These are phyloP conservation scores for Hypselothyrea guttata DNA, from an alignment of 2,888 invertebrate genomes.

Conservation along the genomic window DNA sequence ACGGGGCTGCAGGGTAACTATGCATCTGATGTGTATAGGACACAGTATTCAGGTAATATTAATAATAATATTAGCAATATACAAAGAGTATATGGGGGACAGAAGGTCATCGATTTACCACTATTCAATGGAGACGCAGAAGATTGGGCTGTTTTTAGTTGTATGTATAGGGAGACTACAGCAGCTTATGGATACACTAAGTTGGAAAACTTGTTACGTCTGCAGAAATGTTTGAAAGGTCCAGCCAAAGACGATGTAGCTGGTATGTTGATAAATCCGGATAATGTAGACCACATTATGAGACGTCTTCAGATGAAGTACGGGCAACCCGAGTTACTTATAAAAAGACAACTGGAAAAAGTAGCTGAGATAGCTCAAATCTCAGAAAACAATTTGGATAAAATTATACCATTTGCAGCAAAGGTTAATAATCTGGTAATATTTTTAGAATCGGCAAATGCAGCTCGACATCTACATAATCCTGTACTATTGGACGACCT, in stretches of 20 bases:
- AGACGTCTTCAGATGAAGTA: background rate
- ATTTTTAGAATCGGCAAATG: conserved; percentile 1
- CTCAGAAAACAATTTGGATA: conserved; percentile 4
- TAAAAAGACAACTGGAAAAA: background rate
- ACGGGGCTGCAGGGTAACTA: too few relatives aligned
- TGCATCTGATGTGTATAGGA: too few relatives aligned
- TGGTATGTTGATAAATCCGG: conserved; percentile 6
- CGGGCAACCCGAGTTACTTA: conserved; percentile 2
- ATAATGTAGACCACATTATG: background rate
- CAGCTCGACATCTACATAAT: conserved; percentile 3
- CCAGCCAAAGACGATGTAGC: background rate
- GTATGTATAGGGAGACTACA: too few relatives aligned
- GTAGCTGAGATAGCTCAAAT: background rate
- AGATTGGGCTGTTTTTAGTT: too few relatives aligned
- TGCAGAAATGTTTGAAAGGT: conserved; percentile 1
- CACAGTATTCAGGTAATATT: too few relatives aligned
- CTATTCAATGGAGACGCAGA: too few relatives aligned
- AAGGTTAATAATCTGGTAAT: conserved; percentile 3
- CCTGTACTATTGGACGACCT: background rate
- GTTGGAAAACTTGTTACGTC: conserved; percentile 4
- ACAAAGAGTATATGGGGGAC: too few relatives aligned
- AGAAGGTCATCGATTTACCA: too few relatives aligned
- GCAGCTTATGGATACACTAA: background rate
- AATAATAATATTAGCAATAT: too few relatives aligned
- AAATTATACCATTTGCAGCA: background rate